Percentiles rank a stretch among this genome's conserved stretches.
Conservation (phyloP, 2,797 vertebrate genomes). For the Euthynnus affinis region DNA sequence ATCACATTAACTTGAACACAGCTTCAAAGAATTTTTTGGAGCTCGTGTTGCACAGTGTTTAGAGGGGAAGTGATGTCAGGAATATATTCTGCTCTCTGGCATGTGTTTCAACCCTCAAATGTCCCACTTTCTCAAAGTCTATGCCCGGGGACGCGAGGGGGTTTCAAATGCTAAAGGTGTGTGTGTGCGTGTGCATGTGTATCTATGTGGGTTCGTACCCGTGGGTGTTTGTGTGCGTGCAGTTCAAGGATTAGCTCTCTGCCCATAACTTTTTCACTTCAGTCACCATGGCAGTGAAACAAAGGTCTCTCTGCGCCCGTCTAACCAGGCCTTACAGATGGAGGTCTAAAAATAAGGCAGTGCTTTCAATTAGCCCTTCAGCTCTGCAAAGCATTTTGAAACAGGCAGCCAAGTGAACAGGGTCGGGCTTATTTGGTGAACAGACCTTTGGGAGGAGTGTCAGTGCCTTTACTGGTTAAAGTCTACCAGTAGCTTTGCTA, state of each 20-base stretch:
- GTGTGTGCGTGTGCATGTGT: conserved; percentile 38
- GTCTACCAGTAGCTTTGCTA: conserved; percentile 14
- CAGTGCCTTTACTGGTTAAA: conserved; percentile 49
- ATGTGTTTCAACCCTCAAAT: conserved; percentile 67
- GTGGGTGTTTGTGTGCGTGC: conserved; percentile 9
- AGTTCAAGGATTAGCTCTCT: conserved; percentile 63
- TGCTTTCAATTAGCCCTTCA: conserved; percentile 71
- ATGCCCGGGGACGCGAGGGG: conserved; percentile 55
- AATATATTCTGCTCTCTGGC: conserved; percentile 63
- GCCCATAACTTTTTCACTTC: conserved; percentile 68
- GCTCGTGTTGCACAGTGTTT: conserved; percentile 49
- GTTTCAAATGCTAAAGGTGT: conserved; percentile 64
- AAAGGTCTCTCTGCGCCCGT: conserved; percentile 61
- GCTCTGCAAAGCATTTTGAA: conserved; percentile 62
- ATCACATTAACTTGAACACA: conserved; percentile 71
- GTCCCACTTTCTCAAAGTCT: conserved; percentile 66
- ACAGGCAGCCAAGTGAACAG: conserved; percentile 67
- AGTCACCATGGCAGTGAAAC: conserved; percentile 66
- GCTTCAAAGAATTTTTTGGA: conserved; percentile 67
- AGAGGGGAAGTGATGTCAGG: conserved; percentile 52
- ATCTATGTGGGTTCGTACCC: background rate
- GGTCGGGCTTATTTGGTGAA: conserved; percentile 55
- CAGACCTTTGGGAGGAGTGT: conserved; percentile 51
- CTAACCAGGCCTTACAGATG: conserved; percentile 57
- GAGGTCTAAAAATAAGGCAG: conserved; percentile 73